Base-by-base conservation (phyloP, 92 coral and sea anemone genomes). In the Porites cylindrica region DNA sequence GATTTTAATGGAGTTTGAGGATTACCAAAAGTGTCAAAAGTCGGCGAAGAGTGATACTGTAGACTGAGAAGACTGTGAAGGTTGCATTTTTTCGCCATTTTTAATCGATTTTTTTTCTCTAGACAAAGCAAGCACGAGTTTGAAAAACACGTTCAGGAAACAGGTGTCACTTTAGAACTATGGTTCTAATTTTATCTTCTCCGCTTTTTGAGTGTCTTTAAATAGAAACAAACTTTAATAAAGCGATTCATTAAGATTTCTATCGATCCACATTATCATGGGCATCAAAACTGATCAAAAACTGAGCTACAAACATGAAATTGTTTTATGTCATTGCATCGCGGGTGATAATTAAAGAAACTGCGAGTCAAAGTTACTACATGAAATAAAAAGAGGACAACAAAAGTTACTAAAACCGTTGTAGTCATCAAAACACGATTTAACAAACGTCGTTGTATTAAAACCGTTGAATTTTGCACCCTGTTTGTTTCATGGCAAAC, bases 401-500 rank as follows among this genome's bases (percentile, higher is more conserved):
- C 82, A 77, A 78, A 78, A 61, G 82, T 65, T 51, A 14, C 51
- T 8, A 65, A 81, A 68, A 60, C 56, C 16, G 43, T 10, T 43
- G 13, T 8, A 17, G 21, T 18, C 26, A 1, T 10, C 77, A 26
- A 67, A 81, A 67, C 6, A 17, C 6, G 16, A 10, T 19, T 4
- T 29, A 67, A 80, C 60, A 66, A 52, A 24, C 17, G 4, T 3
- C 21, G 53, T 24, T 67, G 21, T 70, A 68, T 13, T 32, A 1
- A 4, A 51, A 72, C 76, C 66, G 66, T 80, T 80, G 19, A 81
- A 81, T 24, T 54, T 81, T 75, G 64, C 85, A 76, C 77, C 13
- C 64, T 32, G 78, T 12, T 56, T 18, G 67, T 58, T 82, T 47
- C 21, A 10, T 8, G 19, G 24, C 29, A 38, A 59, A 66, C 24